Evolutionary conservation across 2,113 vertebrate genomes (phyloP), one percentile per base, ranked within the genome.

Genomic region (Notechis scutatus): DNA sequence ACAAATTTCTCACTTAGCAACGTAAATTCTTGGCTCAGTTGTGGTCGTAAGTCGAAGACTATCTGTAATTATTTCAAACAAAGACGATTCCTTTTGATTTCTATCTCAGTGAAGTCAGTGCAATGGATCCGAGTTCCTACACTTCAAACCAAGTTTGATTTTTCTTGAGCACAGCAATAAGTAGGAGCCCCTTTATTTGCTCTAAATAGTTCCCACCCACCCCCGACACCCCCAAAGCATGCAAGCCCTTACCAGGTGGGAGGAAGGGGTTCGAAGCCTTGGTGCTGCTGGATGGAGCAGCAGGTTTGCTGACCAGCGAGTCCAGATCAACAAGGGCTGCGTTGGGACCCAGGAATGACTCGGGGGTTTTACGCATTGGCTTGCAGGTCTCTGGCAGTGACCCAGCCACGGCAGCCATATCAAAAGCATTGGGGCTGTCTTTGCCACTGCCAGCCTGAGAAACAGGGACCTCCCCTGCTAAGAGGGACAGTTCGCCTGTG

Each of bases 311-410:
- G 94, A 99, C 96, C 92, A 99, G 96, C 0, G 98, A 98, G 96
- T 99, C 99, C 61, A 99, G 97, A 94, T 99, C 98, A 11, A 99
- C 98, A 0, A 99, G 98, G 0, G 98, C 97, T 1, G 99, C 98
- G 0, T 99, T 99, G 93, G 99, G 99, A 24, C 99, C 98, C 87
- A 99, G 97, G 96, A 99, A 99, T 0, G 99, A 99, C 96, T 99
- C 98, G 0, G 99, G 99, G 0, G 98, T 99, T 96, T 99, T 99
- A 64, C 98, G 97, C 7, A 98, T 97, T 14, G 98, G 98, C 5
- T 98, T 97, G 0, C 98, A 98, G 23, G 95, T 93, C 89, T 97
- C 96, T 0, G 98, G 97, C 56, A 99, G 97, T 21, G 98, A 98
- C 0, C 98, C 98, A 64, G 98, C 97, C 55, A 99, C 97, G 59